Evolutionary conservation across 2,797 vertebrate species (phyloP), one percentile per base, ranked within the genome.

Genomic region (Chelon auratus): DNA sequence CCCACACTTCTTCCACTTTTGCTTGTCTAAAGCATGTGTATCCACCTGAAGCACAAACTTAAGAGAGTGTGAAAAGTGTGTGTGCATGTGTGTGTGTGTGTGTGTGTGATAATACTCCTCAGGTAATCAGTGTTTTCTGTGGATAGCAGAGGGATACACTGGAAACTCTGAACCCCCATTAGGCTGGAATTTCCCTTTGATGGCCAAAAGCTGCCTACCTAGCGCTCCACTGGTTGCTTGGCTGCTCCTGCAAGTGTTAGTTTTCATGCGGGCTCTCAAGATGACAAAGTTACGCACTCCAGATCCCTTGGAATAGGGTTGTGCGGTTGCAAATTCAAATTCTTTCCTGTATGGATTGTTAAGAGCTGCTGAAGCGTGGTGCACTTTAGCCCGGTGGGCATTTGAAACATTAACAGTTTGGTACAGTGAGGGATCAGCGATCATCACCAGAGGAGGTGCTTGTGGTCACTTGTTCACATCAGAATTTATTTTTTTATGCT

Each of bases 261-360:
- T 93, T 94, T 94, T 93, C 93, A 92, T 79, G 72, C 64, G 73
- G 85, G 81, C 89, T 86, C 88, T 90, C 83, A 83, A 90, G 85
- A 91, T 91, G 92, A 92, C 92, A 92, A 91, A 90, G 88, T 91
- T 93, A 93, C 74, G 85, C 84, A 89, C 88, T 91, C 91, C 87
- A 86, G 90, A 92, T 89, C 81, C 64, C 79, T 81, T 74, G 80
- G 81, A 85, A 88, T 76, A 85, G 80, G 82, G 84, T 68, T 85
- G 81, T 82, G 82, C 65, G 87, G 87, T 93, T 85, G 91, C 81
- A 78, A 78, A 81, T 89, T 89, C 80, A 75, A 68, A 90, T 91
- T 92, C 87, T 89, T 91, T 91, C 89, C 88, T 90, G 79, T 92
- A 89, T 86, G 88, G 84, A 86, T 82, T 84, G 78, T 88, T 88